phyloP scores from a whole-genome alignment of 2,888 invertebrate genomes.

The Nemurella pictetii region DNA sequence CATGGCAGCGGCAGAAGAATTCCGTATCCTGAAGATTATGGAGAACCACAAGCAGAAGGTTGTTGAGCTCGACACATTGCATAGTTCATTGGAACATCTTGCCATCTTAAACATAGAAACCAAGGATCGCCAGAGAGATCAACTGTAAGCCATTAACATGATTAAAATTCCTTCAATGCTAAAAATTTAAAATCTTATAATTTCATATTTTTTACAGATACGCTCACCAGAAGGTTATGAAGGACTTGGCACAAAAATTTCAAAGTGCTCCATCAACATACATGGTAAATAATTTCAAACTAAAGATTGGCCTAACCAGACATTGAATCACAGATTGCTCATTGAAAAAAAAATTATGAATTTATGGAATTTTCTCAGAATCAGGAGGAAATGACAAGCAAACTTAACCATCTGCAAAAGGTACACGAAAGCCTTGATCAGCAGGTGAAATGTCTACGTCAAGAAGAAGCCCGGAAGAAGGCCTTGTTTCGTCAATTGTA shows the following conservation, averaged over 20 bases:
- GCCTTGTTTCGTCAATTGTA: neutral
- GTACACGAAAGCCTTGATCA: neutral
- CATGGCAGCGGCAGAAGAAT: neutral
- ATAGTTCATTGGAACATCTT: neutral
- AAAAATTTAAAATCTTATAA: neutral
- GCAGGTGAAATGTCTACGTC: neutral
- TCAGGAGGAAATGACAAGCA: neutral
- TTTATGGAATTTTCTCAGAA: neutral
- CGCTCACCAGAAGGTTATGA: neutral
- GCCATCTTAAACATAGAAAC: neutral
- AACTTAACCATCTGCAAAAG: neutral
- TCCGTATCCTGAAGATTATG: neutral
- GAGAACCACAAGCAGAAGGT: neutral
- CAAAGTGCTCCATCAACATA: neutral
- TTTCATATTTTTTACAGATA: neutral
- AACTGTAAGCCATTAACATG: neutral
- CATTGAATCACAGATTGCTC: too few relatives aligned
- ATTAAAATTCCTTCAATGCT: neutral
- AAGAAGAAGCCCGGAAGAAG: neutral
- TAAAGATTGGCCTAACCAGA: too few relatives aligned
- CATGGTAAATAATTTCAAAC: neutral
- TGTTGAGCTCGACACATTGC: neutral
- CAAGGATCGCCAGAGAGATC: neutral
- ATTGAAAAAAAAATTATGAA: neutral
- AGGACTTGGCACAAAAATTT: neutral